Conservation (phyloP, 2,113 vertebrate species). For the Entelurus aequoreus region DNA sequence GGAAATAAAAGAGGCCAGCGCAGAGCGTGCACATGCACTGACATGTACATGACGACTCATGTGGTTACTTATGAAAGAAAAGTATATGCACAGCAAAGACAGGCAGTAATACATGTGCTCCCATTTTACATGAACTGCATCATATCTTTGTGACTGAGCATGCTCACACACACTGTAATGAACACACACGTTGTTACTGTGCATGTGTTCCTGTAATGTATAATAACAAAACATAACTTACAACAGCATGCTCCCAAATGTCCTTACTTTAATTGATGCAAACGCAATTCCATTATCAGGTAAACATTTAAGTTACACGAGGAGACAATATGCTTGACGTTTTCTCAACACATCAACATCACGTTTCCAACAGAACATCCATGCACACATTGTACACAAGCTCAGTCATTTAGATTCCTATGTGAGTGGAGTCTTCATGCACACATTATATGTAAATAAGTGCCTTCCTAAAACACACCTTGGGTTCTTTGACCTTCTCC, state of each 20-base stretch:
- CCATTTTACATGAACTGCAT: constrained; percentile 25
- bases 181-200: constrained; percentile 13
- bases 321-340: constrained; percentile 1
- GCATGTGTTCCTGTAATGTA: constrained; percentile 11
- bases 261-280: neutral
- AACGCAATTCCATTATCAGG: constrained; percentile 6
- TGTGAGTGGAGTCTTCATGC: neutral
- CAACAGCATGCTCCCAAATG: neutral
- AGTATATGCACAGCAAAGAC: constrained; percentile 10
- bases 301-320: constrained; percentile 5
- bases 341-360: neutral
- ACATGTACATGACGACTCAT: constrained; percentile 20
- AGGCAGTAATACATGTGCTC: constrained; percentile 20
- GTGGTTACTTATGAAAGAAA: constrained; percentile 21
- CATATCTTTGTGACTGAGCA: constrained; percentile 24
- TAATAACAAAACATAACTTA: constrained; percentile 2
- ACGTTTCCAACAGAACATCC: neutral
- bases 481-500: constrained; percentile 92
- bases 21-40: neutral
- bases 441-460: neutral
- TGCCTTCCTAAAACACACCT: constrained; percentile 68
- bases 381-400: neutral
- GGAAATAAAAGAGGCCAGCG: constrained; percentile 51
- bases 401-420: neutral
- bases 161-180: constrained; percentile 22